Evolutionary conservation across 2,888 invertebrate genomes (phyloP).

Genomic region (Tridacna gigas): DNA sequence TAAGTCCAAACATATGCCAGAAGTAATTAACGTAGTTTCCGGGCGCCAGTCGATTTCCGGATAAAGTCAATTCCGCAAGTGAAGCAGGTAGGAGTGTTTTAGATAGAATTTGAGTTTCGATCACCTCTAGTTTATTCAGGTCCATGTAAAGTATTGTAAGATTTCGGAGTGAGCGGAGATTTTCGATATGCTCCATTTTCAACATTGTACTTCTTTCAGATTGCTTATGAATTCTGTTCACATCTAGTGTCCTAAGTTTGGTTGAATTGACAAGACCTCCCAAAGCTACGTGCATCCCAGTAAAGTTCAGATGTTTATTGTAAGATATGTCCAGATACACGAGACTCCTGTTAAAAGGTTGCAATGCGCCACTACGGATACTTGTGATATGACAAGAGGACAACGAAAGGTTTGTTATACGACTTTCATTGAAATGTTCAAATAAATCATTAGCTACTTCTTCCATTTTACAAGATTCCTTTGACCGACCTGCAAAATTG

Average conservation of each 20-base stretch:
- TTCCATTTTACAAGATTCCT: constrained; percentile 2
- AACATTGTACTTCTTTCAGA: constrained; percentile 34
- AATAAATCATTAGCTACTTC: constrained; percentile 31
- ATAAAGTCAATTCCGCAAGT: constrained; percentile 26
- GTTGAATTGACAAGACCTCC: constrained; percentile 39
- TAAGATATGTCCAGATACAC: constrained; percentile 46
- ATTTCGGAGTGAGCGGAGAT: constrained; percentile 38
- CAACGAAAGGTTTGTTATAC: constrained; percentile 30
- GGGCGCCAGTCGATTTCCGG: constrained; percentile 50
- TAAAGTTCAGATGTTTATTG: constrained; percentile 44
- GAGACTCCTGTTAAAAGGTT: constrained; percentile 36
- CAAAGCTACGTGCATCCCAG: constrained; percentile 50
- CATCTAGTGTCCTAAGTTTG: constrained; percentile 28
- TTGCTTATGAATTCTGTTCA: constrained; percentile 38
- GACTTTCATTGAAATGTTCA: constrained; percentile 1
- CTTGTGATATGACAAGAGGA: constrained; percentile 29
- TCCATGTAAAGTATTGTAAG: constrained; percentile 47
- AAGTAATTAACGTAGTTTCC: constrained; percentile 32
- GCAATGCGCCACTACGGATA: constrained; percentile 35
- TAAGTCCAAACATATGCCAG: constrained; percentile 7
- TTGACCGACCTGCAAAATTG: constrained; percentile 17
- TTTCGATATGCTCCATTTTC: constrained; percentile 19
- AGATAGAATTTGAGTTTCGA: constrained; percentile 29
- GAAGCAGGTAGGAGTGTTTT: constrained; percentile 9
- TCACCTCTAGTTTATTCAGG: constrained; percentile 59